phyloP scores from a whole-genome alignment of 1,140 invertebrate genomes.

The Pseudomyrmex flavicornis region DNA sequence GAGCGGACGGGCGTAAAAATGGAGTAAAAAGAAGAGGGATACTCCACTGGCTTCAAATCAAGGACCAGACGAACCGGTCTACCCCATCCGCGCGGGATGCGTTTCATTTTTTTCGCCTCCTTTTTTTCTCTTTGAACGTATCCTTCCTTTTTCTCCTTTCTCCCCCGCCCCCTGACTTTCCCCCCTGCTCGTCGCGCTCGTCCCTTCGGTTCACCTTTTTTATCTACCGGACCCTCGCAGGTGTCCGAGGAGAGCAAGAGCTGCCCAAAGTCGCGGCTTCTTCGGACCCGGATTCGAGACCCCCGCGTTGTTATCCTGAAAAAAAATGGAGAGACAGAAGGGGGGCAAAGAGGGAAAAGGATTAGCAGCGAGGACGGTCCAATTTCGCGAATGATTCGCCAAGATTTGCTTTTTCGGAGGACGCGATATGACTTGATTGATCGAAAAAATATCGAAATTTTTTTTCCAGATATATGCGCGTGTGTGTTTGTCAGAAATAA shows the following conservation, averaged over 20 bases:
- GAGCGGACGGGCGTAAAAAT: conserved; percentile 61
- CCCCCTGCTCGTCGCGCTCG: background rate
- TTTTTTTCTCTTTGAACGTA: conserved; percentile 63
- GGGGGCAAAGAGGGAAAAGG: background rate
- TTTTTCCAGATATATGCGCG: background rate
- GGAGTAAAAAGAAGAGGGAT: conserved; percentile 70
- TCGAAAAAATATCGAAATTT: background rate
- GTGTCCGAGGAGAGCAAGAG: conserved; percentile 72
- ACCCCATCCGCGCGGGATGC: conserved; percentile 72
- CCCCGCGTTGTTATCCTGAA: conserved; percentile 68
- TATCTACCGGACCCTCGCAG: conserved; percentile 74
- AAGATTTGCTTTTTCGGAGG: background rate
- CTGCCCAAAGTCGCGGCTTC: conserved; percentile 64
- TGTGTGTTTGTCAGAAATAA: background rate
- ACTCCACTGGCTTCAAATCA: conserved; percentile 80
- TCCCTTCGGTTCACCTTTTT: conserved; percentile 52
- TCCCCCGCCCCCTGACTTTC: conserved; percentile 7
- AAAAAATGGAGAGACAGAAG: background rate
- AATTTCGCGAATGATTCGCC: conserved; percentile 13
- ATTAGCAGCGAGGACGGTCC: conserved; percentile 8
- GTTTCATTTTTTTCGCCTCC: conserved; percentile 74
- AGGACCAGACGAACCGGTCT: conserved; percentile 84
- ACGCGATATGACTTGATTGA: conserved; percentile 1
- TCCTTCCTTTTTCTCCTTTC: conserved; percentile 55
- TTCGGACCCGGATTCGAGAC: conserved; percentile 69